Conservation (phyloP, 2,113 vertebrate genomes). For the Alosa alosa region DNA sequence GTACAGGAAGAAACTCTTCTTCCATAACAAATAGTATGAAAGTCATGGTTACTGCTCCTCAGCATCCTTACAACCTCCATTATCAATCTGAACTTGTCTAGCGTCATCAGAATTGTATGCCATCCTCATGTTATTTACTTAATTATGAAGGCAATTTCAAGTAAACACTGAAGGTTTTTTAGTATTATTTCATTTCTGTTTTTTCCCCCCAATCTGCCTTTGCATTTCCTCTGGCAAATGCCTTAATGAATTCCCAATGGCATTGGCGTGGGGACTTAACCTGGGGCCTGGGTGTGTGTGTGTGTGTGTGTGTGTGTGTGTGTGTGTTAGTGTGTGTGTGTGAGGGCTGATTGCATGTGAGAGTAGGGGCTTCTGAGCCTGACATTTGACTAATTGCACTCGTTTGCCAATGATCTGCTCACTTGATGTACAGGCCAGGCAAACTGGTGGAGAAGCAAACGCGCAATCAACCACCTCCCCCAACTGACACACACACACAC, state of each 20-base stretch:
- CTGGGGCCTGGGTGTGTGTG: slow-evolving; percentile 57
- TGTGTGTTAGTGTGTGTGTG: background rate
- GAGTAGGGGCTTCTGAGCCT: slow-evolving; percentile 54
- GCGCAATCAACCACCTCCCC: slow-evolving; percentile 22
- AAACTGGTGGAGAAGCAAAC: slow-evolving; percentile 48
- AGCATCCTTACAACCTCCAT: background rate
- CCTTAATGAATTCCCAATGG: slow-evolving; percentile 61
- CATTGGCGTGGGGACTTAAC: slow-evolving; percentile 66
- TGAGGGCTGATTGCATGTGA: slow-evolving; percentile 23
- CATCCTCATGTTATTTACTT: background rate
- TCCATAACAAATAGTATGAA: too few species aligned
- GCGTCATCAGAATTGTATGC: background rate
- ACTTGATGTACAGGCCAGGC: slow-evolving; percentile 58
- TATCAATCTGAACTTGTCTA: background rate
- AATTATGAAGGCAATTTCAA: slow-evolving; percentile 26
- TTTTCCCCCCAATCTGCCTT: background rate
- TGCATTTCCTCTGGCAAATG: slow-evolving; percentile 49
- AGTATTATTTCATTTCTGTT: slow-evolving; percentile 54
- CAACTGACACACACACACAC: background rate
- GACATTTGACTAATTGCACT: slow-evolving; percentile 74
- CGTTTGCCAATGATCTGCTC: slow-evolving; percentile 66
- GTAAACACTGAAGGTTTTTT: slow-evolving; percentile 50
- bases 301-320: slow-evolving; percentile 31
- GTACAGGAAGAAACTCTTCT: too few species aligned
- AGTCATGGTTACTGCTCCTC: too few species aligned